Evolutionary conservation across 2,797 vertebrate genomes (phyloP).

Genomic region (Melanotaenia maccullochi): DNA sequence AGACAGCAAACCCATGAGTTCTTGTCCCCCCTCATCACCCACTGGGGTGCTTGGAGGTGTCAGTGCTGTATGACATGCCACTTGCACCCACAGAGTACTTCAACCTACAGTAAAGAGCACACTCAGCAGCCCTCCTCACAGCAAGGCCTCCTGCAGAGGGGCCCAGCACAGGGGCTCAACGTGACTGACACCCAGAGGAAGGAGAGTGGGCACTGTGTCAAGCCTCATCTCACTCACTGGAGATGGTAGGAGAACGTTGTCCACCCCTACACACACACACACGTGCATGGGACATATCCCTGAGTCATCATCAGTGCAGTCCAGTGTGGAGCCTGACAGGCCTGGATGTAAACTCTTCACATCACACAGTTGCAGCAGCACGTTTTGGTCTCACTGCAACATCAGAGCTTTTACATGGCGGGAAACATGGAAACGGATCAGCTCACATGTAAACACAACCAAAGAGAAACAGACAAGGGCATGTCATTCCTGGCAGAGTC

Average conservation of each 20-base stretch:
- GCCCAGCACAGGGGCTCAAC: constrained; percentile 22
- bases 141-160: constrained; percentile 58
- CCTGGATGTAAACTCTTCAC: constrained; percentile 37
- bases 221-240: constrained; percentile 73
- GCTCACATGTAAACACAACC: constrained; percentile 38
- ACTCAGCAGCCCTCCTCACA: constrained; percentile 60
- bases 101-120: constrained; percentile 58
- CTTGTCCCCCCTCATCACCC: constrained; percentile 30
- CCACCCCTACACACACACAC: constrained; percentile 19
- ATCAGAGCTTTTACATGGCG: constrained; percentile 20
- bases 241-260: constrained; percentile 48
- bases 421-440: constrained; percentile 36
- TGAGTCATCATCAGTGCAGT: constrained; percentile 63
- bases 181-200: constrained; percentile 78
- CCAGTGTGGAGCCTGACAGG: constrained; percentile 36
- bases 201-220: constrained; percentile 73
- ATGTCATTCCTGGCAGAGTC: constrained; percentile 65
- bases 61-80: constrained; percentile 27
- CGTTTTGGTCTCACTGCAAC: constrained; percentile 17
- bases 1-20: constrained; percentile 38
- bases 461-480: constrained; percentile 65
- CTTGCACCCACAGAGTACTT: constrained; percentile 49
- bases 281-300: constrained; percentile 41
- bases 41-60: constrained; percentile 1
- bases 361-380: constrained; percentile 13